phyloP scores from a whole-genome alignment of 2,797 vertebrate species.

The Peromyscus melanophrys region DNA sequence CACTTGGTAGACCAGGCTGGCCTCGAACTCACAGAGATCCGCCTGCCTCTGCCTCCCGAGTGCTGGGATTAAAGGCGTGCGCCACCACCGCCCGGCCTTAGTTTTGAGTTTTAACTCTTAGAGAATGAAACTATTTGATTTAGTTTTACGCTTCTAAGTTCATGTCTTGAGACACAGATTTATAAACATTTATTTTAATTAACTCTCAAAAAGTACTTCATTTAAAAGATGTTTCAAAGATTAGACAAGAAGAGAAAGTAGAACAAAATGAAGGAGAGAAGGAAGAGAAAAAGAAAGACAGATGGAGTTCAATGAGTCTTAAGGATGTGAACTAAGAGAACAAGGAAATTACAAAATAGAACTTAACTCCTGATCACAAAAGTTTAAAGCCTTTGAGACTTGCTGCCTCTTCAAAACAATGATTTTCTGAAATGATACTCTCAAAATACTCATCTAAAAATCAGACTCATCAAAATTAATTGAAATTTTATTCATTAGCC shows the following conservation, averaged over 20 bases:
- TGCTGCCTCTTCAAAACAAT: neutral
- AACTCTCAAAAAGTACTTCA: neutral
- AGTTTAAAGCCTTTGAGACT: neutral
- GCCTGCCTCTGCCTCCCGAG: too few relatives aligned
- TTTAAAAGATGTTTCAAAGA: constrained; percentile 21
- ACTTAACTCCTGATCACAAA: neutral
- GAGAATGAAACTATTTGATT: neutral
- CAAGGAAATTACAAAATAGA: neutral
- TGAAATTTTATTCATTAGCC: neutral
- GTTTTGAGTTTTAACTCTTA: neutral
- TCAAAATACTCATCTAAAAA: neutral
- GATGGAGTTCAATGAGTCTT: neutral
- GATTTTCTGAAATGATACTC: neutral
- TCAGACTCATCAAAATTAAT: neutral
- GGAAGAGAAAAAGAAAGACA: neutral
- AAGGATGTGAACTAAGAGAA: neutral
- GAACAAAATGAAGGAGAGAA: neutral
- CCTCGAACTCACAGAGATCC: too few relatives aligned
- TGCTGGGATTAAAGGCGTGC: too few relatives aligned
- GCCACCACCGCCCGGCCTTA: too few relatives aligned
- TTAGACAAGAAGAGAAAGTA: neutral
- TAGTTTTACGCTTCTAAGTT: neutral
- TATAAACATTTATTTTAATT: neutral
- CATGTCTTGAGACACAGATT: neutral
- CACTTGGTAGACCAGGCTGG: too few relatives aligned